phyloP scores from a whole-genome alignment of 1,140 invertebrate species.

The Panagrolaimus sp. region DNA sequence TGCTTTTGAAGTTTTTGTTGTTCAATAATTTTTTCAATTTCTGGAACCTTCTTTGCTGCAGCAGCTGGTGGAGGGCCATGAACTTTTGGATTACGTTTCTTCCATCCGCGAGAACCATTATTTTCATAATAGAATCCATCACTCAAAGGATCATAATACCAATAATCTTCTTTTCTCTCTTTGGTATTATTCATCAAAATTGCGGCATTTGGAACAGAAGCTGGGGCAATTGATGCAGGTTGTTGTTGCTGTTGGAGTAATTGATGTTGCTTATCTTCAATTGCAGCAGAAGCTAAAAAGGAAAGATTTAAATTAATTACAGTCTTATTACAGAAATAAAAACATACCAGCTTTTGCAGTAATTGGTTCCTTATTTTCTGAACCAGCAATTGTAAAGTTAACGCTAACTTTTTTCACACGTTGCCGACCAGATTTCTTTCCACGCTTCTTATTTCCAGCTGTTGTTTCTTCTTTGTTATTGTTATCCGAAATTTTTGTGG shows the following conservation, averaged over 20 bases:
- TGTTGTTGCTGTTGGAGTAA: background rate
- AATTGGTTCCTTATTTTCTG: background rate
- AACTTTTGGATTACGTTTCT: slow-evolving; percentile 43
- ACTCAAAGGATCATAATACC: slow-evolving; percentile 40
- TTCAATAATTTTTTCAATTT: slow-evolving; percentile 8
- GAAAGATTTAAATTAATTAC: background rate
- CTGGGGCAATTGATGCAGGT: background rate
- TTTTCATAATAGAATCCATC: slow-evolving; percentile 58
- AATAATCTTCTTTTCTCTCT: slow-evolving; percentile 32
- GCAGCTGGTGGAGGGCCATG: slow-evolving; percentile 25
- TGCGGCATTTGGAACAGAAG: background rate
- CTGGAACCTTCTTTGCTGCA: slow-evolving; percentile 15
- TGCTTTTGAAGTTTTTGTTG: too few relatives aligned
- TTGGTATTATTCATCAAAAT: background rate
- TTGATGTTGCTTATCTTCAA: background rate
- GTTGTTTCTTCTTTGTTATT: background rate
- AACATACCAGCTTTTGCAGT: slow-evolving; percentile 1
- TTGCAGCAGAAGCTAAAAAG: slow-evolving; percentile 6
- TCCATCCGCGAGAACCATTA: slow-evolving; percentile 56
- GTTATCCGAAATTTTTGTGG: background rate
- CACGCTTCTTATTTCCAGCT: background rate
- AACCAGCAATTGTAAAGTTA: slow-evolving; percentile 14
- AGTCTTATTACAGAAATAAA: background rate
- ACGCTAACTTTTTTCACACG: slow-evolving; percentile 10
- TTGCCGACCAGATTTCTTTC: background rate